These are phyloP conservation scores for Fopius arisanus DNA, from an alignment of 1,140 invertebrate species.

Conservation along the genomic window DNA sequence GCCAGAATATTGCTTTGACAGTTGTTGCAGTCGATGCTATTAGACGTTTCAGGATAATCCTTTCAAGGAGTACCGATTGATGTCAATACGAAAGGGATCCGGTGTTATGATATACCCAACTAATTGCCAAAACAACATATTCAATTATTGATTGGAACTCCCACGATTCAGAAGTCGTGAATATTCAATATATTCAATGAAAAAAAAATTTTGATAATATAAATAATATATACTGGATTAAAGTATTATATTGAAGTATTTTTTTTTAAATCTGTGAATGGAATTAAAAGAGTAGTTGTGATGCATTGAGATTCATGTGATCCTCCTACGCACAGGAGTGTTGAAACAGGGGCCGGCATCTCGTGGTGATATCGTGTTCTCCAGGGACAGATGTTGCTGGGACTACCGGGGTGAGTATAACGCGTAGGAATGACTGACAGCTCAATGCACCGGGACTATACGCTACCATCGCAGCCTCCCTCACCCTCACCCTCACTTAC, in stretches of 20 bases:
- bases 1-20: background rate
- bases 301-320: slow-evolving; percentile 8
- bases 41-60: background rate
- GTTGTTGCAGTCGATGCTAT: background rate
- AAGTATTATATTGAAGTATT: background rate
- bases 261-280: background rate
- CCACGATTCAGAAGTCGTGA: no score
- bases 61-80: background rate
- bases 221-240: background rate
- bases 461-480: slow-evolving; percentile 27
- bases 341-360: slow-evolving; percentile 12
- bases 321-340: slow-evolving; percentile 10
- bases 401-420: slow-evolving; percentile 26
- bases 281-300: background rate
- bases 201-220: background rate
- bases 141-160: no score
- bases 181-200: no score
- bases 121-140: background rate
- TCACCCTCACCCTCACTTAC: background rate
- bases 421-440: slow-evolving; percentile 41
- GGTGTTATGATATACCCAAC: no score
- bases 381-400: slow-evolving; percentile 37
- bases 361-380: slow-evolving; percentile 36
- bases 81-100: background rate
- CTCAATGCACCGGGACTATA: slow-evolving; percentile 39